Evolutionary conservation across 2,888 invertebrate species (phyloP), one percentile per base, ranked within the genome.

Genomic region (Agrochola litura): DNA sequence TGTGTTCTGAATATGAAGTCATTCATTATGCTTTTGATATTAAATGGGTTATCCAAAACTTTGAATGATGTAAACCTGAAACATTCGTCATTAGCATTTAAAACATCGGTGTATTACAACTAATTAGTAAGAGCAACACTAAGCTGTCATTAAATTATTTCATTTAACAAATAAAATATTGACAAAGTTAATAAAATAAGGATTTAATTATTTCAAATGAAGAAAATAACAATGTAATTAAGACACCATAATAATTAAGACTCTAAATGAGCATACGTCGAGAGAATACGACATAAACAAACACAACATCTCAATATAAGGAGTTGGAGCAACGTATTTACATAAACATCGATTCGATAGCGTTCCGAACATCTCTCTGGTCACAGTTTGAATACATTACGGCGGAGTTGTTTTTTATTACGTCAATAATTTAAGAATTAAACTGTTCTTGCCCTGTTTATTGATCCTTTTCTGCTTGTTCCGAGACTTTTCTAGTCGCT

Each of bases 301-400:
- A 92, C 89, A 88, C 81, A 94, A 95, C 95, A 92, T 94, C 95
- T 96, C 92, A 94, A 95, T 95, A 92, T 92, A 93, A 93, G 91
- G 92, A 92, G 89, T 89, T 79, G 70, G 82, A 86, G 86, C 85
- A 79, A 83, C 86, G 84, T 90, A 96, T 96, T 96, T 93, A 93
- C 96, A 96, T 96, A 96, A 95, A 95, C 95, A 96, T 93, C 91
- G 92, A 86, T 93, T 92, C 92, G 92, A 94, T 92, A 90, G 92
- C 92, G 90, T 92, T 92, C 89, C 88, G 89, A 92, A 93, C 94
- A 93, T 91, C 91, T 92, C 91, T 88, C 89, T 90, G 90, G 91
- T 93, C 93, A 90, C 93, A 93, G 91, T 93, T 94, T 92, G 94
- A 95, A 95, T 95, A 95, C 93, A 95, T 95, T 95, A 95, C 89